Evolutionary conservation across 2,888 invertebrate species (phyloP).

Genomic region (Cremastinae sp.): DNA sequence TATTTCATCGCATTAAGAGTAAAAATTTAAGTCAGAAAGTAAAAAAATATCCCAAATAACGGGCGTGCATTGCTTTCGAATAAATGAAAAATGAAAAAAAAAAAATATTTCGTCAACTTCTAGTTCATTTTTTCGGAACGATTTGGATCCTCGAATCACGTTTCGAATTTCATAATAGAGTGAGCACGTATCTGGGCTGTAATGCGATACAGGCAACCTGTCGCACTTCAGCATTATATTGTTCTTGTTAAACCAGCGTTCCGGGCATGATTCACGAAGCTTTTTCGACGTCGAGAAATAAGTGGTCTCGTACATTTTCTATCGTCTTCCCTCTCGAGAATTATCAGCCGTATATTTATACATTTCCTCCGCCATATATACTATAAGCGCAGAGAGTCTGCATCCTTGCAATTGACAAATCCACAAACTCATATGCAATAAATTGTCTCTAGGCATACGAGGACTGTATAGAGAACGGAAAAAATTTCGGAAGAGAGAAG

Average conservation of each 20-base stretch:
- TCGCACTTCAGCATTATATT: constrained; percentile 12
- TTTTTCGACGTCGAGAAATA: constrained; percentile 65
- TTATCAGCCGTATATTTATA: not conserved
- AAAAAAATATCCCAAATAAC: too few species aligned
- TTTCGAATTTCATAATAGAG: not conserved
- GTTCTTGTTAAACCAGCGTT: constrained; percentile 18
- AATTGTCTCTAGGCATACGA: constrained; percentile 69
- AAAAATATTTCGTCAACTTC: too few species aligned
- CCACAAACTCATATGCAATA: constrained; percentile 79
- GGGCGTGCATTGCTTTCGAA: too few species aligned
- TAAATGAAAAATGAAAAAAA: too few species aligned
- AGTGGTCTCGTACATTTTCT: constrained; percentile 59
- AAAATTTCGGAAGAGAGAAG: constrained; percentile 21
- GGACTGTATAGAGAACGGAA: constrained; percentile 49
- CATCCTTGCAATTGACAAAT: constrained; percentile 76
- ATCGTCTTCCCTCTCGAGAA: not conserved
- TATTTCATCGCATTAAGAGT: too few species aligned
- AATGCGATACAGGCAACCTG: constrained; percentile 22
- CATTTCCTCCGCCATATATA: not conserved
- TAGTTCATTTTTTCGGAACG: not conserved
- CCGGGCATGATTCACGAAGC: constrained; percentile 66
- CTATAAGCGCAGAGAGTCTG: not conserved
- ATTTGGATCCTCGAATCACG: not conserved
- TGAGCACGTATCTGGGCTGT: constrained; percentile 6
- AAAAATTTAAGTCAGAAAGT: too few species aligned